A percentile compares a stretch with the other conserved stretches of the same genome.
These are phyloP conservation scores for Lerema accius DNA, from an alignment of 1,140 invertebrate species.

Conservation along the genomic window DNA sequence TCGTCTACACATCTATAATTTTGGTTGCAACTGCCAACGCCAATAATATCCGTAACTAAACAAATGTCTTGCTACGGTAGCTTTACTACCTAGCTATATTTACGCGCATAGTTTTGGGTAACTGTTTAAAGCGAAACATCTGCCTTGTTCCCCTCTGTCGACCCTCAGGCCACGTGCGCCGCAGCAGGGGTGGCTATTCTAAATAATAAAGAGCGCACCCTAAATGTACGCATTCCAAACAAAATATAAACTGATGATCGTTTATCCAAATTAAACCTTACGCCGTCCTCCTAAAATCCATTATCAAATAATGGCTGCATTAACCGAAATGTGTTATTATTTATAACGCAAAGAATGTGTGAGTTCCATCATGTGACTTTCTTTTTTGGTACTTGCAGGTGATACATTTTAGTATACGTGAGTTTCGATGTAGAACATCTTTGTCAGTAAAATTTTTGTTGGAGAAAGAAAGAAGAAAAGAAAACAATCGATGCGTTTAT, in stretches of 20 bases:
- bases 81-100: no score
- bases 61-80: no score
- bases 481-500: no score
- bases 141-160: conserved; percentile 52
- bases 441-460: conserved; percentile 7
- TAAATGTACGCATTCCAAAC: conserved; percentile 64
- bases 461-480: not conserved
- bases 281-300: conserved; percentile 36
- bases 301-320: conserved; percentile 36
- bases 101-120: conserved; percentile 1
- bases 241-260: conserved; percentile 20
- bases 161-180: conserved; percentile 66
- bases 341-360: conserved; percentile 78
- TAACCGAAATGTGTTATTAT: conserved; percentile 76
- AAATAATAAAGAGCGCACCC: conserved; percentile 66
- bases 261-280: conserved; percentile 54
- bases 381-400: conserved; percentile 63
- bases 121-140: conserved; percentile 57
- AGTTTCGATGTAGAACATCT: not conserved
- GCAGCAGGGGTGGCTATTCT: conserved; percentile 71
- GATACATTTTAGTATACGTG: conserved; percentile 41
- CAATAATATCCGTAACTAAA: no score
- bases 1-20: no score
- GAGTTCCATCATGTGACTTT: conserved; percentile 75
- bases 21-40: no score